Evolutionary conservation across 2,797 vertebrate genomes (phyloP).

Genomic region (Phataginus tricuspis): DNA sequence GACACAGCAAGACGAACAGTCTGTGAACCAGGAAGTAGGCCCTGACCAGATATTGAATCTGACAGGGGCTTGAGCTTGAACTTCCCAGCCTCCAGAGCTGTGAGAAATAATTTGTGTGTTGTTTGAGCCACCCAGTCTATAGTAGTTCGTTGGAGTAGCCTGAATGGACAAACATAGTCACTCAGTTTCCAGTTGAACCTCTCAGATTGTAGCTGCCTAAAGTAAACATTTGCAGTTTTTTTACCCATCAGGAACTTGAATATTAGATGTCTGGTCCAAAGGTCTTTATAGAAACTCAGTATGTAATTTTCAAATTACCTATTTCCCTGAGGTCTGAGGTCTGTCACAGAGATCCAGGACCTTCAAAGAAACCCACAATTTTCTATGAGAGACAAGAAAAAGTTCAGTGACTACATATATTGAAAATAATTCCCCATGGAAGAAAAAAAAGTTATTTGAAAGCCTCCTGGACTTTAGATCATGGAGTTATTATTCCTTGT

Average conservation of each 20-base stretch:
- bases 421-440: conserved; percentile 39
- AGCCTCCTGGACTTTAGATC: background rate
- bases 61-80: background rate
- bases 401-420: background rate
- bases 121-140: background rate
- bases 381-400: conserved; percentile 28
- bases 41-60: background rate
- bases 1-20: background rate
- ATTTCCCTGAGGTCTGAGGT: background rate
- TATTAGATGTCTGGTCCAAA: background rate
- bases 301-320: conserved; percentile 43
- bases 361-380: background rate
- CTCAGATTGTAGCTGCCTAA: background rate
- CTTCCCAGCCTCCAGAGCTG: background rate
- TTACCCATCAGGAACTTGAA: background rate
- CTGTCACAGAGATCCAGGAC: background rate
- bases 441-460: background rate
- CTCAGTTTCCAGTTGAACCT: background rate
- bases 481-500: background rate
- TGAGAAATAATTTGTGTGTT: background rate
- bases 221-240: conserved; percentile 2
- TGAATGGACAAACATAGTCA: background rate
- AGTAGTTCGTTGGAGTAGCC: background rate
- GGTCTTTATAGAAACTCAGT: background rate
- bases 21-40: background rate